Conservation (phyloP, 2,113 vertebrate species). For the Hypanus sabinus region DNA sequence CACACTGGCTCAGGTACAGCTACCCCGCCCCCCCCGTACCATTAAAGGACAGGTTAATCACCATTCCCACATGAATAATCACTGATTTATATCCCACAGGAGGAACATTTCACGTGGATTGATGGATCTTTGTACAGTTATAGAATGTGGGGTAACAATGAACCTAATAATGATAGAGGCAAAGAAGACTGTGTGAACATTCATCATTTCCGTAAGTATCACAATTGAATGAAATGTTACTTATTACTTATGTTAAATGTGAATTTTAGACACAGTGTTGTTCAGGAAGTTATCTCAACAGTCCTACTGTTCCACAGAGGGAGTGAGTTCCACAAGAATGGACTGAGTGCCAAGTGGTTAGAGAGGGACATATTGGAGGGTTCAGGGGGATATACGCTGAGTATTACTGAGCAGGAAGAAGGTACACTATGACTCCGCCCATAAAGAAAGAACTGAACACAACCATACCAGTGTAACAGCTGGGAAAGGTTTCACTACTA, state of each 20-base stretch:
- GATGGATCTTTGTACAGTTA: neutral
- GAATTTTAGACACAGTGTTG: neutral
- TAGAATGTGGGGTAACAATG: neutral
- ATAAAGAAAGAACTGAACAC: too few relatives aligned
- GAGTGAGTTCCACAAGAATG: neutral
- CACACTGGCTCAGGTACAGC: too few relatives aligned
- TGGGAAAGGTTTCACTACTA: too few relatives aligned
- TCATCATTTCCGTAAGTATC: neutral
- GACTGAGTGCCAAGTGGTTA: neutral
- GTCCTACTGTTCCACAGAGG: neutral
- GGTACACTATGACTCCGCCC: too few relatives aligned
- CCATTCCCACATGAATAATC: neutral
- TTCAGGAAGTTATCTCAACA: neutral
- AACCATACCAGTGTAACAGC: too few relatives aligned
- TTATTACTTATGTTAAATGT: neutral
- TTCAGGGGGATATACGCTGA: neutral
- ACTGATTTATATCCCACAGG: neutral
- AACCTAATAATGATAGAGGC: neutral
- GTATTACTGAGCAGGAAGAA: neutral
- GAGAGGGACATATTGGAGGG: neutral
- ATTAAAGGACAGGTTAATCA: neutral
- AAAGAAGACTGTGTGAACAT: neutral
- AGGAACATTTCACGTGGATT: neutral
- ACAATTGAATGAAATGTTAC: neutral
- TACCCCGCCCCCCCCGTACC: neutral